A percentile compares a stretch with the other conserved stretches of the same genome.
Conservation (phyloP, 2,797 vertebrate genomes). For the Leptodactylus fallax region DNA sequence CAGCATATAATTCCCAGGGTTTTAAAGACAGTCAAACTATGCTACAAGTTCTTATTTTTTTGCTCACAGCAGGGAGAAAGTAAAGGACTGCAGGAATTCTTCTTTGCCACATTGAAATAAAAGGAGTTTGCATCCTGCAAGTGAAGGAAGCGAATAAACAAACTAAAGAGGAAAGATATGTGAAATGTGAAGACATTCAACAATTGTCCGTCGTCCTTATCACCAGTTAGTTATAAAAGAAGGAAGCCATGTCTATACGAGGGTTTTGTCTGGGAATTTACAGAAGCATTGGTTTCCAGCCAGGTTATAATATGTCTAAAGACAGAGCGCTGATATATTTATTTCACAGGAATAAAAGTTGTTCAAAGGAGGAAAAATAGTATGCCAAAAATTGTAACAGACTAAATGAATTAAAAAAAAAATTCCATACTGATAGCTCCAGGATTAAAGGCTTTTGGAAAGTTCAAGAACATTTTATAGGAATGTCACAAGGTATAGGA, state of each 20-base stretch:
- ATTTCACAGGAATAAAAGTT: constrained; percentile 7
- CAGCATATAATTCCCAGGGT: no score
- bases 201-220: background rate
- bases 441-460: background rate
- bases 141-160: background rate
- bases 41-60: no score
- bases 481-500: background rate
- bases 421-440: background rate
- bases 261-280: background rate
- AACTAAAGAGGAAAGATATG: no score
- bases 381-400: background rate
- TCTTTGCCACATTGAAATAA: background rate
- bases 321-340: constrained; percentile 6
- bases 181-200: background rate
- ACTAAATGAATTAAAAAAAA: background rate
- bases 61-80: no score
- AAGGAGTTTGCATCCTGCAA: background rate
- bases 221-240: background rate
- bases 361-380: constrained; percentile 4
- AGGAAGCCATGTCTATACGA: background rate
- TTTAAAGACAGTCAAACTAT: no score
- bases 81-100: no score
- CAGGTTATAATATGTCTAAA: constrained; percentile 12
- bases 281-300: background rate
- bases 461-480: background rate